A percentile compares a stretch with the other conserved stretches of the same genome.
These are phyloP conservation scores for Pyrocephalus nanus DNA, from an alignment of 2,797 vertebrate genomes.

Conservation along the genomic window DNA sequence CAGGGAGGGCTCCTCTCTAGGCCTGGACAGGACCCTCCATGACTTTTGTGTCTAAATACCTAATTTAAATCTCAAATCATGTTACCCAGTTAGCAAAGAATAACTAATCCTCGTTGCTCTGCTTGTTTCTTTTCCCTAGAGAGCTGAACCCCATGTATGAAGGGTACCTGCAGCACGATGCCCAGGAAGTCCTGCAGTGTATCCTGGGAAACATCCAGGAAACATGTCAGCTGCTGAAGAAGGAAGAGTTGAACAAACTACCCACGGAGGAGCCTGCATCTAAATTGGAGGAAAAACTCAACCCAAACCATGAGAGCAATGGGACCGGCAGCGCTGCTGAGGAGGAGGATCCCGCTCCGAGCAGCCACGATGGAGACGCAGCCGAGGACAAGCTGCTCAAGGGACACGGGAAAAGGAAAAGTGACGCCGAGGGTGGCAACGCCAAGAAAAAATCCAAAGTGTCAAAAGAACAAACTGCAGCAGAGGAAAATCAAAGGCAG, in stretches of 20 bases:
- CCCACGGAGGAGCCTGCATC: slow-evolving; percentile 51
- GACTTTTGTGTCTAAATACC: not conserved
- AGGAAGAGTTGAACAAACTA: slow-evolving; percentile 76
- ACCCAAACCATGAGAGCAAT: not conserved
- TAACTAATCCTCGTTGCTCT: not conserved
- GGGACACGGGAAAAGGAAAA: slow-evolving; percentile 90
- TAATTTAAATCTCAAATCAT: not conserved
- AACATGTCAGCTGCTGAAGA: slow-evolving; percentile 89
- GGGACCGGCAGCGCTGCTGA: not conserved
- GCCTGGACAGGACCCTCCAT: not conserved
- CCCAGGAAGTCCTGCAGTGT: slow-evolving; percentile 96
- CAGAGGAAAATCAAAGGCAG: slow-evolving; percentile 78
- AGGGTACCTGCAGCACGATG: slow-evolving; percentile 96
- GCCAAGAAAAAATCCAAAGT: slow-evolving; percentile 92
- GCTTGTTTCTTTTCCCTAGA: slow-evolving; percentile 67
- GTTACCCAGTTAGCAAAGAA: not conserved
- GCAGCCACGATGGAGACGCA: not conserved
- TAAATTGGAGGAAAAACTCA: slow-evolving; percentile 31
- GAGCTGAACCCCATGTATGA: slow-evolving; percentile 99
- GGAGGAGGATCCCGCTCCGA: not conserved
- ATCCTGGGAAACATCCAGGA: slow-evolving; percentile 95
- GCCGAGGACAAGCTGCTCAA: slow-evolving; percentile 75
- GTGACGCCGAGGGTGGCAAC: slow-evolving; percentile 88
- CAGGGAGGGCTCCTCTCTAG: not conserved
- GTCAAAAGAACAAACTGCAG: slow-evolving; percentile 76